Conservation (phyloP, 2,888 invertebrate species). For the Cryptocheilus praepositus region DNA sequence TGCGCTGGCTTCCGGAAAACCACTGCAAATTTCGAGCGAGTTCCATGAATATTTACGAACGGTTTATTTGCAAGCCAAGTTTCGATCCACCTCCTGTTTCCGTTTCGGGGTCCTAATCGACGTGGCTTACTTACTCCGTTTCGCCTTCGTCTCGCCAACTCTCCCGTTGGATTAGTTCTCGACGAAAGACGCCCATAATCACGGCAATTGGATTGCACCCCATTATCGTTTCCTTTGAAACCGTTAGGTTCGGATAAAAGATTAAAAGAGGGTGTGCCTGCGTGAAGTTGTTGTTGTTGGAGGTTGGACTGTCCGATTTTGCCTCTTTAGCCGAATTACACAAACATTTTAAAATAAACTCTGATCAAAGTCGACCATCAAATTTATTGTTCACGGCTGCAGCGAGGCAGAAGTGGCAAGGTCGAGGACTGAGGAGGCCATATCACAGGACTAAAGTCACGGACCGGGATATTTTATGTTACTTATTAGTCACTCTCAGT, state of each 20-base stretch:
- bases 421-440: too few species aligned
- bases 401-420: too few species aligned
- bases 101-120: conserved; percentile 5
- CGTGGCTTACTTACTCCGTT: not conserved
- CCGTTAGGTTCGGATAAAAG: not conserved
- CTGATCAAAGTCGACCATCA: too few species aligned
- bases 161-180: not conserved
- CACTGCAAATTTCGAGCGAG: conserved; percentile 32
- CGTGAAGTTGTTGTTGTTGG: too few species aligned
- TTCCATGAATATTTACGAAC: conserved; percentile 65
- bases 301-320: too few species aligned
- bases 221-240: not conserved
- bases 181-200: not conserved
- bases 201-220: not conserved
- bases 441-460: too few species aligned
- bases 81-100: conserved; percentile 41
- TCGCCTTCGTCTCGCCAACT: not conserved
- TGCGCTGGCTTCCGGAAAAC: conserved; percentile 30
- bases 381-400: too few species aligned
- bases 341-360: too few species aligned
- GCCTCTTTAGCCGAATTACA: too few species aligned
- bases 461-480: too few species aligned
- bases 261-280: too few species aligned
- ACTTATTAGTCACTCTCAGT: too few species aligned
- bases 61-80: conserved; percentile 53